Percentiles rank a stretch among this genome's conserved stretches.
Conservation (phyloP, 2,113 vertebrate species). For the Elephantulus edwardii region DNA sequence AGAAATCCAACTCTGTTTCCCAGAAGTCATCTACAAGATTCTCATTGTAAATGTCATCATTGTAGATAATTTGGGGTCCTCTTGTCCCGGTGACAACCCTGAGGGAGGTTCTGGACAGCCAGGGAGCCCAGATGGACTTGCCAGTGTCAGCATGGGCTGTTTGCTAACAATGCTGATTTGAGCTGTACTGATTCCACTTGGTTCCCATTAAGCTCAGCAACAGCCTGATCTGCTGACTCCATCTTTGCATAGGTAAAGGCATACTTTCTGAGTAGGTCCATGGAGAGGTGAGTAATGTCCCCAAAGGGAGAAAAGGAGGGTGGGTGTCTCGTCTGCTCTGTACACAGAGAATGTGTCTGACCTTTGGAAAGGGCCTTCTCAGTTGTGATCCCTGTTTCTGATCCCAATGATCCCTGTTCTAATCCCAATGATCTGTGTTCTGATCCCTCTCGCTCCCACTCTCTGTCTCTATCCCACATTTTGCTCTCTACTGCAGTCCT, state of each 20-base stretch:
- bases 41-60: conserved; percentile 86
- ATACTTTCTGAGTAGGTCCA: conserved; percentile 93
- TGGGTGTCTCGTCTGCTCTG: conserved; percentile 89
- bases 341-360: conserved; percentile 92
- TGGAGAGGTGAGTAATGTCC: conserved; percentile 93
- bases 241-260: conserved; percentile 95
- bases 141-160: conserved; percentile 94
- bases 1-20: conserved; percentile 53
- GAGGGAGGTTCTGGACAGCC: conserved; percentile 92
- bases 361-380: conserved; percentile 87
- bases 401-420: conserved; percentile 65
- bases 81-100: conserved; percentile 93
- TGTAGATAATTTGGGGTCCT: conserved; percentile 92
- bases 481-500: conserved; percentile 71
- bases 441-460: conserved; percentile 79
- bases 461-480: conserved; percentile 82
- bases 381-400: conserved; percentile 75
- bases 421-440: conserved; percentile 69
- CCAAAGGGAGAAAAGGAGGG: conserved; percentile 91
- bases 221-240: conserved; percentile 93
- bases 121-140: conserved; percentile 90
- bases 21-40: conserved; percentile 78
- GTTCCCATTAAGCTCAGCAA: conserved; percentile 90
- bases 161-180: conserved; percentile 94
- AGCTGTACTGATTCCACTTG: conserved; percentile 89